Base-by-base conservation (phyloP, 1,140 invertebrate genomes). In the Rhyzopertha dominica region DNA sequence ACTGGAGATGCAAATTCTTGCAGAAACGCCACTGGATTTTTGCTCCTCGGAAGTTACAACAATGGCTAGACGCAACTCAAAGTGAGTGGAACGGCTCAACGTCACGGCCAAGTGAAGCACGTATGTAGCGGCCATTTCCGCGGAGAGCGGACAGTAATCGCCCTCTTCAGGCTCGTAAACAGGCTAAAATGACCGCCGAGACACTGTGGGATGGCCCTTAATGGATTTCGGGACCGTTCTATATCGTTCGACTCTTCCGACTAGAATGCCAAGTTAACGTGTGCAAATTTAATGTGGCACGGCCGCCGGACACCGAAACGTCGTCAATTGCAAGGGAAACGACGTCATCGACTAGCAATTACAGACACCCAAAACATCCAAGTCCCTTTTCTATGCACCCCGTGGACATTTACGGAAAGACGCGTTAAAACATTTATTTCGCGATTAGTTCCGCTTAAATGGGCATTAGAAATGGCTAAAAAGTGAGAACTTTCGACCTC, bases 141-240 rank as follows among this genome's bases (percentile, higher is more conserved):
- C 53, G 56, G 46, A 54, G 59, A 64, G 51, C 54, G 55, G 62
- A 59, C 61, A 60, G 65, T 68, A 64, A 68, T 65, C 58, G 63
- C 61, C 58, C 62, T 66, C 63, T 64, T 63, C 59, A 59, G 61
- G 55, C 54, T 63, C 62, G 62, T 64, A 65, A 65, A 64, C 61
- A 60, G 56, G 54, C 56, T 56, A 51, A 54, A 64, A 66, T 63
- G 62, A 63, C 62, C 62, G 56, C 36, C 51, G 53, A 54, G 53
- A 56, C 54, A 45, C 44, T 47, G 43, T 51, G 49, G 52, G 45
- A 56, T 51, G 56, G 54, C 53, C 51, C 54, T 55, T 62, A 59
- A 61, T 64, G 61, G 57, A 57, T 61, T 54, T 51, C 55, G 49
- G 51, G 38, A 38, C 46, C 48, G 48, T 37, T 46, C 43, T 34